Evolutionary conservation across 1,140 invertebrate genomes (phyloP), one percentile per base, ranked within the genome.

Genomic region (Pseudachorutes palmiensis): DNA sequence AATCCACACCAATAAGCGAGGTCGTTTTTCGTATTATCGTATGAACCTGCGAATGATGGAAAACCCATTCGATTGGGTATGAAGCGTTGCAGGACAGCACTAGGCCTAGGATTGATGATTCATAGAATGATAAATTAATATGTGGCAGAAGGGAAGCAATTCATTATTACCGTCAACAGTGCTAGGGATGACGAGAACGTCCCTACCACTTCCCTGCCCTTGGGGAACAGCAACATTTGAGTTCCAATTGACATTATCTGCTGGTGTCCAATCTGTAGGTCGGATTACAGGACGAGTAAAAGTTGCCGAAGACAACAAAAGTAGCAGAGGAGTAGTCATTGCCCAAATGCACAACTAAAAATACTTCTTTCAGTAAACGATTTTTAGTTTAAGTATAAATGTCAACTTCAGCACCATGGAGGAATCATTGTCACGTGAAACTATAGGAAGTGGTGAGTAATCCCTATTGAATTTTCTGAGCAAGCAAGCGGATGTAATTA

Each of bases 11-110:
- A n/a, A n/a, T n/a, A n/a, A n/a, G n/a, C n/a, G n/a, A n/a, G n/a
- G n/a, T n/a, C n/a, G n/a, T n/a, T n/a, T n/a, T n/a, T n/a, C n/a
- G n/a, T n/a, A n/a, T n/a, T n/a, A n/a, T n/a, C n/a, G n/a, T n/a
- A n/a, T n/a, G n/a, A n/a, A 62, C 62, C 67, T 60, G 31, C 24
- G 66, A 60, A 16, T 62, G 51, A 26, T 70, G 69, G 49, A 70
- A 67, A 31, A 33, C 41, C 69, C 69, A 70, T 58, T 70, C 69
- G 28, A 70, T 57, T 1, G 69, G 69, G 28, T 64, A 67, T 1
- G 60, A 45, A n/a, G 65, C 69, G 62, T 64, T 70, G 55, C 69
- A 70, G 0, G 33, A n/a, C 0, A 70, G 22, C 3, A 45, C 33
- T 12, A 63, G 3, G 26, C 30, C 61, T 55, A 24, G 51, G 5